Conservation (phyloP, 1,140 invertebrate genomes). For the Battus philenor region DNA sequence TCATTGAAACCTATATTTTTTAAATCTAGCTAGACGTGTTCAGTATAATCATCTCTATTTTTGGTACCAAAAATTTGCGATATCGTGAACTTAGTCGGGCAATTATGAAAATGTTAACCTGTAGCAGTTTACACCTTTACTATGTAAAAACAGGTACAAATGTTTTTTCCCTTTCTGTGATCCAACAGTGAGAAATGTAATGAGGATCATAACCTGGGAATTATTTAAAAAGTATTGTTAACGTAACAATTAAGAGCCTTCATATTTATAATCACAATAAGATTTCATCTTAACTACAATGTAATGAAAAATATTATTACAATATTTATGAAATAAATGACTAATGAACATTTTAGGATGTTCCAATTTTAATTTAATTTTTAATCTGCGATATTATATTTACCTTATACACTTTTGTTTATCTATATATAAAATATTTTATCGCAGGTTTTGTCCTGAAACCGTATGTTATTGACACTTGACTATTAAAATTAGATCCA, state of each 20-base stretch:
- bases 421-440: too few species aligned
- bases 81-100: constrained; percentile 41
- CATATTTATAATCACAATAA: too few species aligned
- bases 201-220: background rate
- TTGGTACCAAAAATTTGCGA: constrained; percentile 65
- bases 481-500: background rate
- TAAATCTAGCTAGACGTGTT: constrained; percentile 73
- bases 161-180: constrained; percentile 23
- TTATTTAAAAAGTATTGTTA: background rate
- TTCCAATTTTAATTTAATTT: too few species aligned
- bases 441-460: too few species aligned
- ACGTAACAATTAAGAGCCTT: too few species aligned
- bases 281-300: too few species aligned
- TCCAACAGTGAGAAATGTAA: background rate
- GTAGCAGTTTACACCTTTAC: constrained; percentile 21
- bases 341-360: too few species aligned
- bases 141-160: constrained; percentile 25
- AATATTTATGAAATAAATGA: too few species aligned
- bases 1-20: constrained; percentile 74
- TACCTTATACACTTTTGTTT: too few species aligned
- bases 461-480: too few species aligned
- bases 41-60: constrained; percentile 72
- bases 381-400: too few species aligned
- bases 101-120: constrained; percentile 25
- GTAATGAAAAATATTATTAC: too few species aligned